Evolutionary conservation across 1,140 invertebrate species (phyloP), one percentile per base, ranked within the genome.

Genomic region (Papilio helenus): DNA sequence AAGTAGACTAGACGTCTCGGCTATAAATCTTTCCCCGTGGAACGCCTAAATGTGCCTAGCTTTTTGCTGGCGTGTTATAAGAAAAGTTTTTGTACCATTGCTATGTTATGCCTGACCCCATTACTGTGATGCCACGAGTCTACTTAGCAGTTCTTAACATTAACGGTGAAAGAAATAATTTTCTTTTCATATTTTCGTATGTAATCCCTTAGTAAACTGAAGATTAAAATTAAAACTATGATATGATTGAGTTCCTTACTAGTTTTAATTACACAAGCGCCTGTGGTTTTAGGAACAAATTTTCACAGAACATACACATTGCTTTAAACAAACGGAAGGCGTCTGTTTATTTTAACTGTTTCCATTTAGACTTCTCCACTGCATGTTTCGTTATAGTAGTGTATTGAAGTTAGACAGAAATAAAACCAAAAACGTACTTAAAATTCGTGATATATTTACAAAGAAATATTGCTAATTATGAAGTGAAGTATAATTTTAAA

Each of bases 1-100:
- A 16, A 34, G 61, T 68, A 68, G 61, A 34, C 61, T 68, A 68
- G 61, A 68, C 61, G 61, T 68, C 61, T 68, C 12, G 26, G 61
- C 23, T 29, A 29, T 68, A 68, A 68, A 68, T 68, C 61, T 68
- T 29, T 29, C 61, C 23, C 58, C 12, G 58, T 68, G 61, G 23
- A 68, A 68, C 26, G 61, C 61, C 61, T 68, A 34, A 68, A 68
- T 29, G 23, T 29, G 3, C 26, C 3, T 68, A 68, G 61, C 26
- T 68, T 68, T 61, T 68, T 29, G 61, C 61, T 68, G 61, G 26
- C 26, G 26, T 68, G 23, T 68, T n/a, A 12, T 68, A 68, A 68
- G 61, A 14, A 68, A 68, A 34, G 26, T 68, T 68, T 68, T 68
- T 29, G 26, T 34, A 18, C 61, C 26, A 34, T 68, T 68, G 12